Conservation (phyloP, 2,888 invertebrate genomes). For the Carterocephalus palaemon region DNA sequence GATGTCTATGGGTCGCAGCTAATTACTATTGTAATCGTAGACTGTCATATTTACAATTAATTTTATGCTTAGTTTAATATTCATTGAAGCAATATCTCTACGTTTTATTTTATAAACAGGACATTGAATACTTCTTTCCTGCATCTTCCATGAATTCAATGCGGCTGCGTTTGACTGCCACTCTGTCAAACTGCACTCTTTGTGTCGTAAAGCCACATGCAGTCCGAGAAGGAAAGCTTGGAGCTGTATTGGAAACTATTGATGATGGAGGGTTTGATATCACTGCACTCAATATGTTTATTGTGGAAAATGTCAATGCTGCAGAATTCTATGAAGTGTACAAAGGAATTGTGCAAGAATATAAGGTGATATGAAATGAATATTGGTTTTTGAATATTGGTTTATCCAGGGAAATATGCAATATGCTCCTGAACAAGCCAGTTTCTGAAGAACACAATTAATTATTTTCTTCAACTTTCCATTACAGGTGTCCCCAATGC, state of each 20-base stretch:
- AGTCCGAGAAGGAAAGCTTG: slow-evolving; percentile 85
- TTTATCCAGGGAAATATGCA: too few species aligned
- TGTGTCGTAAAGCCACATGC: slow-evolving; percentile 95
- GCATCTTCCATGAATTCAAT: slow-evolving; percentile 51
- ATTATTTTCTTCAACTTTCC: too few species aligned
- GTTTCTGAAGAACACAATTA: too few species aligned
- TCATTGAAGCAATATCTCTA: neutral
- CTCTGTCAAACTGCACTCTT: slow-evolving; percentile 84
- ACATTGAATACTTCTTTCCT: slow-evolving; percentile 82
- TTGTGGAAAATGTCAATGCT: slow-evolving; percentile 88
- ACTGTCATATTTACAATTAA: too few species aligned
- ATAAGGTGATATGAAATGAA: slow-evolving; percentile 77
- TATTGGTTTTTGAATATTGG: too few species aligned
- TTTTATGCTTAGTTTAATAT: too few species aligned
- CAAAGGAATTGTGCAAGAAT: slow-evolving; percentile 90
- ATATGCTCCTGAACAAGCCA: too few species aligned
- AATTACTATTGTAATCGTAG: too few species aligned
- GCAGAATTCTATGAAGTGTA: slow-evolving; percentile 96
- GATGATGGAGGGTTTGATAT: slow-evolving; percentile 87
- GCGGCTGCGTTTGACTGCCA: slow-evolving; percentile 74
- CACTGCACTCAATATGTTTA: slow-evolving; percentile 88
- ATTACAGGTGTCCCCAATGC: too few species aligned
- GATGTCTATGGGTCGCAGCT: too few species aligned
- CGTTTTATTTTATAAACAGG: slow-evolving; percentile 52
- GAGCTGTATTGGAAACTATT: slow-evolving; percentile 83